These are phyloP conservation scores for Nipponacmea schrenckii DNA, from an alignment of 2,888 invertebrate genomes.

Conservation along the genomic window DNA sequence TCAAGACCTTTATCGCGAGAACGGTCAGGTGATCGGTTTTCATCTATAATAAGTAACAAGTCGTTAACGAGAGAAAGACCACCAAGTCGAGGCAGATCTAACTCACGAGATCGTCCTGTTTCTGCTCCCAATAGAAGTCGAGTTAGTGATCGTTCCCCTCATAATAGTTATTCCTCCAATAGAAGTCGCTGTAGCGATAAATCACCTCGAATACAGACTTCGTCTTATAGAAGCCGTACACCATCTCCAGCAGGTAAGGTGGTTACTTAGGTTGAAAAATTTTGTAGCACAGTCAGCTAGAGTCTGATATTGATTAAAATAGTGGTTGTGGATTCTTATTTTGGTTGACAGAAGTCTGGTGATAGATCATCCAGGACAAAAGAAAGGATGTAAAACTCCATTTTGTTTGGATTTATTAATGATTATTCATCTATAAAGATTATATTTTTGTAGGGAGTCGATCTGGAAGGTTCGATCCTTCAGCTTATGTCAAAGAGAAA, in stretches of 20 bases:
- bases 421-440: too few relatives aligned
- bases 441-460: constrained; percentile 36
- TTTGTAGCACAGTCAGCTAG: neutral
- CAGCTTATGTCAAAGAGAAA: constrained; percentile 64
- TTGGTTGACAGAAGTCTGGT: neutral
- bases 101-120: constrained; percentile 44
- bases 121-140: constrained; percentile 29
- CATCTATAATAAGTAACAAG: constrained; percentile 36
- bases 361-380: too few relatives aligned
- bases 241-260: constrained; percentile 51
- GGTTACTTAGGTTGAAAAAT: neutral
- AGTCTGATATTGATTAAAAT: neutral
- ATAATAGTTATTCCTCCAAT: constrained; percentile 28
- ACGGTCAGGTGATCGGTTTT: constrained; percentile 32
- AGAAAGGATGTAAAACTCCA: too few relatives aligned
- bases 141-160: constrained; percentile 26
- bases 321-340: neutral
- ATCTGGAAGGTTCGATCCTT: constrained; percentile 64
- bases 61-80: constrained; percentile 40
- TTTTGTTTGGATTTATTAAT: too few relatives aligned
- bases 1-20: constrained; percentile 46
- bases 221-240: constrained; percentile 42
- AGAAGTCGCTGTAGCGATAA: constrained; percentile 43
- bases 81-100: constrained; percentile 41
- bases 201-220: constrained; percentile 36